Percentiles rank a stretch among this genome's conserved stretches.
Evolutionary conservation across 2,113 vertebrate genomes (phyloP).

Genomic region (Lonchura striata): DNA sequence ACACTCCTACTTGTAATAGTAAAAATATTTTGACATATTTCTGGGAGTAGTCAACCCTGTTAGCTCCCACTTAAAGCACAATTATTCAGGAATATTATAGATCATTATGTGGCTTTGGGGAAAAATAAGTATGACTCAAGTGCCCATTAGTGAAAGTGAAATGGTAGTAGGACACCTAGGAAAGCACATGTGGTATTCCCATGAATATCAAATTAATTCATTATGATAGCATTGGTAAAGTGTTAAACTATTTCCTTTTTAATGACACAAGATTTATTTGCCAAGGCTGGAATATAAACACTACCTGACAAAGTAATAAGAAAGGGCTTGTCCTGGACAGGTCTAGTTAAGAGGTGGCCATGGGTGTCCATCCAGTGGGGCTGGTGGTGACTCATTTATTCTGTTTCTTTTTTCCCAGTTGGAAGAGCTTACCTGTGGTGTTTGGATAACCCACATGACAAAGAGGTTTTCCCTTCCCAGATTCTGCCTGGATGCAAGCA

Average conservation of each 20-base stretch:
- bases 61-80: slow-evolving; percentile 66
- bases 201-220: slow-evolving; percentile 66
- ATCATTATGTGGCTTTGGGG: slow-evolving; percentile 70
- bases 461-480: not conserved
- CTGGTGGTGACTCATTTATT: not conserved
- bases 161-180: slow-evolving; percentile 57
- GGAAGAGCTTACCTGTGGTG: not conserved
- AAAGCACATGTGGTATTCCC: slow-evolving; percentile 38
- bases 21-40: slow-evolving; percentile 68
- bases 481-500: not conserved
- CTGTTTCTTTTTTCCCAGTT: not conserved
- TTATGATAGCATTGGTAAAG: slow-evolving; percentile 28
- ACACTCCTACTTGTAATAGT: slow-evolving; percentile 47
- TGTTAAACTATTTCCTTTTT: slow-evolving; percentile 35
- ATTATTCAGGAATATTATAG: slow-evolving; percentile 71
- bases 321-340: not conserved
- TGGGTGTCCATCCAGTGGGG: not conserved
- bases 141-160: slow-evolving; percentile 69
- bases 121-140: slow-evolving; percentile 66
- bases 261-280: slow-evolving; percentile 31
- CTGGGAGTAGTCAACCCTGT: slow-evolving; percentile 57
- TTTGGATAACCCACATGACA: not conserved
- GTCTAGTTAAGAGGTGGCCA: not conserved
- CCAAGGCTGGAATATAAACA: slow-evolving; percentile 29
- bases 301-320: not conserved